Conservation (phyloP, 2,113 vertebrate species). For the Pelobates fuscus region DNA sequence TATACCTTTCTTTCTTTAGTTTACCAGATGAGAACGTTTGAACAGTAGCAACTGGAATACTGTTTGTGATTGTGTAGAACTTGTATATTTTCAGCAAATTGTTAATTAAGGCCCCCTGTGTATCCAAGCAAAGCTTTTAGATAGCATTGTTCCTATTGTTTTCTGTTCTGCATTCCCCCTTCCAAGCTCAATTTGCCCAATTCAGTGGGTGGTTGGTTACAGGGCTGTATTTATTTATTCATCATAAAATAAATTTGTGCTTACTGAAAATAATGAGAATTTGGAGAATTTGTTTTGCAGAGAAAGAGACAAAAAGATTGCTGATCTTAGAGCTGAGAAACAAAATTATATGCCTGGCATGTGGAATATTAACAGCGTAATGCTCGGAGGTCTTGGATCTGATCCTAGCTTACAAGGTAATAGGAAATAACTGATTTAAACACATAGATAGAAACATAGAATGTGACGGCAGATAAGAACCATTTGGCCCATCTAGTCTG, state of each 20-base stretch:
- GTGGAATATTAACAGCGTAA: conserved; percentile 49
- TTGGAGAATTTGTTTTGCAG: conserved; percentile 26
- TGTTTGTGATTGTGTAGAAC: conserved; percentile 31
- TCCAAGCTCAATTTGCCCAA: conserved; percentile 23
- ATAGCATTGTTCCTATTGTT: conserved; percentile 31
- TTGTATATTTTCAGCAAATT: conserved; percentile 41
- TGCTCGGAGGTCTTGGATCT: conserved; percentile 50
- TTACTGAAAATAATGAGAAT: conserved; percentile 24
- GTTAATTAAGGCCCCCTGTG: conserved; percentile 2
- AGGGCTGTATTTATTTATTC: conserved; percentile 7
- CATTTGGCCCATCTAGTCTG: too few relatives aligned
- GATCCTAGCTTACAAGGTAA: conserved; percentile 43
- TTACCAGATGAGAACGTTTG: conserved; percentile 35
- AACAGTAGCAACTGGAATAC: conserved; percentile 25
- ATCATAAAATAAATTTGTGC: conserved; percentile 17
- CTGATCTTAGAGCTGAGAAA: conserved; percentile 29
- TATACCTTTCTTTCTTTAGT: conserved; percentile 22
- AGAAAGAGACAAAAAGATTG: conserved; percentile 32
- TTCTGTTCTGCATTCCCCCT: conserved; percentile 12
- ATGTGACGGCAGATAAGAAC: too few relatives aligned
- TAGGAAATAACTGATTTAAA: not conserved
- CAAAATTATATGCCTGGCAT: conserved; percentile 33
- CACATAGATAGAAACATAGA: too few relatives aligned
- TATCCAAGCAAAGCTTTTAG: conserved; percentile 30
- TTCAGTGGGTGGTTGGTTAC: conserved; percentile 15